Base-by-base conservation (phyloP, 2,113 vertebrate genomes). In the Archilochus colubris region DNA sequence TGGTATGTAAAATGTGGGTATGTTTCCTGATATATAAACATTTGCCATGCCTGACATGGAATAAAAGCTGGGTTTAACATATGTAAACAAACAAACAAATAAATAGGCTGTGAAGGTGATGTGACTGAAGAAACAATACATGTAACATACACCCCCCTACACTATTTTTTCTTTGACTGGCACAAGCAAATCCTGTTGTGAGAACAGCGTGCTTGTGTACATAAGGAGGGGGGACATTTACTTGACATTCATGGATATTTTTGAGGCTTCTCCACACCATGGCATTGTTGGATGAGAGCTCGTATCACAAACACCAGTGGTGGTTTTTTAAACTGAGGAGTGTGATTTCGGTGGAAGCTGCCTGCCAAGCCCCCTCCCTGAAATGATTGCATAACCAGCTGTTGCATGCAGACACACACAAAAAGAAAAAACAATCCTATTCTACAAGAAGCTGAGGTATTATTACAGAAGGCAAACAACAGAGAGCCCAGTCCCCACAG, bases 81-180 rank as follows among this genome's bases (percentile, higher is more conserved):
- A 59, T 12, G 18, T 20, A 48, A 48, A 22, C 10, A 50, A 70
- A 91, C 68, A 86, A 95, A 93, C 88, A 75, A 96, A 94, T 87
- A 48, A 4, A 0, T 44, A 30, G 69, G 73, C 19, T 13, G 58
- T 0, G 46, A 38, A 27, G 61, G 68, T 43, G 72, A 36, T 59
- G 61, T 66, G 88, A 14, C 59, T 58, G 88, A 44, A 59, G 40
- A 73, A 36, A 14, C 18, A 53, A 76, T 17, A 14, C 48, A 33
- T 40, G 48, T 3, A 9, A 67, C 46, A 14, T 51, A 43, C n/a
- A 75, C 22, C 30, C 15, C 25, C 20, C 31, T 16, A 0, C 10
- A 2, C 0, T 3, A 4, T 31, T 70, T 43, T 19, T 63, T 58
- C 44, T 54, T 54, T 33, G 68, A 59, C 73, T 50, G 55, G 28